Base-by-base conservation (phyloP, 2,113 vertebrate genomes). In the Antennarius striatus region DNA sequence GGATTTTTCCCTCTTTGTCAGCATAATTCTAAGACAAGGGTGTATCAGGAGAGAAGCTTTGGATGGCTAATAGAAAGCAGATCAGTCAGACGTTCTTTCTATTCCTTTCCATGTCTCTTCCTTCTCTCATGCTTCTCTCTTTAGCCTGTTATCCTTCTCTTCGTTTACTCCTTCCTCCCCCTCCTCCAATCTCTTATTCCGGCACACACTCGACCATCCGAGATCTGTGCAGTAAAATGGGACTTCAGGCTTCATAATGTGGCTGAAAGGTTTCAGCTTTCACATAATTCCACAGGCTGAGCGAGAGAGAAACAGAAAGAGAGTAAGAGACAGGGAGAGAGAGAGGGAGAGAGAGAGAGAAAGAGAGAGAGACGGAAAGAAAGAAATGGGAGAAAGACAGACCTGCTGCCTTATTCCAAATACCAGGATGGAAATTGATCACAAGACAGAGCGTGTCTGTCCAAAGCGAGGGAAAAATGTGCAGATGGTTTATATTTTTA, bases 261-360 rank as follows among this genome's bases (percentile, higher is more conserved):
- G 81, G 84, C 83, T 90, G 77, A 82, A 36, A 89, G 87, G 91
- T 92, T 89, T 93, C 90, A 90, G 84, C 86, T 94, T 94, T 91
- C 90, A 92, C 84, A 87, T 90, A 84, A 87, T 90, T 89, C 84
- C 76, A 81, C 73, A 86, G 63, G 57, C 81, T 83, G 78, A 85
- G 70, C 73, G 65, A 80, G 68, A 55, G 32, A 36, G 43, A 52
- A 73, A 73, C 39, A 15, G 36, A 55, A 36, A 48, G 28, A 30
- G 54, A 63, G 29, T 40, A 13, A 50, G 36, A 30, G 39, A 68
- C 10, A 52, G 49, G 3, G 32, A 36, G 5, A 36, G 32, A 36
- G 32, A 36, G 5, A 36, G 5, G 3, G 32, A 4, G 2, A 36
- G 4, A 36, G 32, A 3, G 32, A 36, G 32, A 36, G 32, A 36